These are phyloP conservation scores for Erpobdella octoculata DNA, from an alignment of 2,888 invertebrate genomes.

Conservation along the genomic window DNA sequence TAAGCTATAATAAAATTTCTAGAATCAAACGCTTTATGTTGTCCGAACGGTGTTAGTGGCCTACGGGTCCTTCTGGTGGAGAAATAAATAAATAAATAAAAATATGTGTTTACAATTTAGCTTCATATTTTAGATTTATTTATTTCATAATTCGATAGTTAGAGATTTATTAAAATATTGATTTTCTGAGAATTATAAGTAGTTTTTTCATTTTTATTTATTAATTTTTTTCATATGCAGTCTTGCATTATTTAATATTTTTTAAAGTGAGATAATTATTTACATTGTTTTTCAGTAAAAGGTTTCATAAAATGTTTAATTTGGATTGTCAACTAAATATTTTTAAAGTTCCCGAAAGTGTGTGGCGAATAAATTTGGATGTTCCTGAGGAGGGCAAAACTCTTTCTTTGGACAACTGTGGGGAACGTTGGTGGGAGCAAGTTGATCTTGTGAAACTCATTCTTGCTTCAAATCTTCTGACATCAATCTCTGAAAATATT, in stretches of 20 bases:
- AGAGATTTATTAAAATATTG: neutral
- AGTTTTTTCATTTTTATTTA: neutral
- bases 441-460: constrained; percentile 70
- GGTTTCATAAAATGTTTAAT: neutral
- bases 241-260: neutral
- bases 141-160: no score
- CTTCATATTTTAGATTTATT: no score
- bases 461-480: constrained; percentile 51
- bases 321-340: constrained; percentile 3
- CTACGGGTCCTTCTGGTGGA: no score
- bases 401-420: constrained; percentile 46
- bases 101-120: no score
- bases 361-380: constrained; percentile 54
- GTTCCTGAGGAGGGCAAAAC: constrained; percentile 51
- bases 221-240: no score
- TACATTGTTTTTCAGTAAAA: neutral
- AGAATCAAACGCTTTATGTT: no score
- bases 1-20: no score
- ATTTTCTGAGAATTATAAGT: neutral
- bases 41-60: no score
- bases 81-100: no score
- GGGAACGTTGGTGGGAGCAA: constrained; percentile 65
- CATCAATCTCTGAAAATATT: constrained; percentile 48
- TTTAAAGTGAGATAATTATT: no score
- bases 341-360: constrained; percentile 47